Evolutionary conservation across 2,888 invertebrate species (phyloP), one percentile per base, ranked within the genome.

Genomic region (Drosophila suboccidentalis): DNA sequence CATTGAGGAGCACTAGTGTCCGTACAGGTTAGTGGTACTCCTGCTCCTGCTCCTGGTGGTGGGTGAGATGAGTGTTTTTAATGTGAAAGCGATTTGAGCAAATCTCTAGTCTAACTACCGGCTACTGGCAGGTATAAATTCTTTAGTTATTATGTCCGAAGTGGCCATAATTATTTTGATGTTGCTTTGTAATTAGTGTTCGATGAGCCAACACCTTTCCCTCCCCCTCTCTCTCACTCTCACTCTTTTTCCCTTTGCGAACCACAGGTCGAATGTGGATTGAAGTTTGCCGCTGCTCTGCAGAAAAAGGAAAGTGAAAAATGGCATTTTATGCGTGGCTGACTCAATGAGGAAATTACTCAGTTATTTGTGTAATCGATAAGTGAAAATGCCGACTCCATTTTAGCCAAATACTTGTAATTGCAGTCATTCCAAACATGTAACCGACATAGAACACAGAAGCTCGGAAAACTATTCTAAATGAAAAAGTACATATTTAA

Each of bases 121-220:
- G 70, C 47, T 32, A 53, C 51, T 74, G 78, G 67, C 81, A 88
- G 78, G 90, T 81, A 81, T 72, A 86, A 87, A 75, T 80, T 89
- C 82, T 80, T 71, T 70, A 71, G 76, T 81, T 87, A 78, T 85
- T 91, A 83, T 82, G 78, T 60, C 77, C 80, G 82, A 85, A 87
- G 89, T 89, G 87, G 84, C 82, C 90, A 90, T 90, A 90, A 91
- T 91, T 91, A 91, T 85, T 87, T 84, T 77, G 80, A 77, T 87
- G 90, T 90, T 90, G 80, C 82, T 87, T 75, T 78, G 90, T 87
- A 90, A 90, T 91, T 91, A 91, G 87, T 91, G 90, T 77, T 79
- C 82, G 73, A 80, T 80, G 79, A 55, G 72, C 70, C 70, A 74
- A 64, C 78, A 57, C 63, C 78, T 68, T 64, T 58, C 46, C 15